Evolutionary conservation across 2,888 invertebrate genomes (phyloP).

Genomic region (Euzophera pinguis): DNA sequence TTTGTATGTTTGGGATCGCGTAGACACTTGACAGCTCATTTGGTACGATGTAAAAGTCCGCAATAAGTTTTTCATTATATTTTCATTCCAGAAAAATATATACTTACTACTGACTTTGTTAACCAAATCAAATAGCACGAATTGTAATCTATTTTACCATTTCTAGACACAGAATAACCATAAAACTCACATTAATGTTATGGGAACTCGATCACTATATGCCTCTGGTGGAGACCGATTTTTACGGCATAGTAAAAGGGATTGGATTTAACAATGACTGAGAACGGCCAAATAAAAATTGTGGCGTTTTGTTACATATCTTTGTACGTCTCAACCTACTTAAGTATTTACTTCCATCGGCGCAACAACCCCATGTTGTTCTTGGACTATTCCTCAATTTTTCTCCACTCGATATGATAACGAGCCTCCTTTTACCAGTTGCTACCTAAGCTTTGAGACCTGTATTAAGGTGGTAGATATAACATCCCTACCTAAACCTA

Average conservation of each 20-base stretch:
- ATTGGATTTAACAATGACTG: slow-evolving; percentile 4
- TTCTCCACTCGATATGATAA: too few species aligned
- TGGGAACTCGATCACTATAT: background rate
- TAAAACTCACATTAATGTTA: background rate
- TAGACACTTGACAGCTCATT: background rate
- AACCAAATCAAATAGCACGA: background rate
- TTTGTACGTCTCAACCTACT: background rate
- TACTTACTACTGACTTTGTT: background rate
- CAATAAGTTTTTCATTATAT: too few species aligned
- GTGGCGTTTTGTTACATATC: background rate
- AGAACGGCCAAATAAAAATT: background rate
- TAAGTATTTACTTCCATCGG: too few species aligned
- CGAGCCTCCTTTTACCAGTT: too few species aligned
- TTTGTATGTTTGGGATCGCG: background rate
- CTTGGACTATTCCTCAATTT: too few species aligned
- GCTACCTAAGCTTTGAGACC: too few species aligned
- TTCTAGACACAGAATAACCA: background rate
- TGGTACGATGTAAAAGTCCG: background rate
- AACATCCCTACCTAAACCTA: too few species aligned
- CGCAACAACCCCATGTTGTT: too few species aligned
- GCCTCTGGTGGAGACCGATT: background rate
- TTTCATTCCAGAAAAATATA: too few species aligned
- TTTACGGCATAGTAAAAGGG: slow-evolving; percentile 7
- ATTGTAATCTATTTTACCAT: background rate
- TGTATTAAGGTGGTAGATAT: too few species aligned